phyloP scores from a whole-genome alignment of 2,113 vertebrate genomes.

The Indicator maculatus region DNA sequence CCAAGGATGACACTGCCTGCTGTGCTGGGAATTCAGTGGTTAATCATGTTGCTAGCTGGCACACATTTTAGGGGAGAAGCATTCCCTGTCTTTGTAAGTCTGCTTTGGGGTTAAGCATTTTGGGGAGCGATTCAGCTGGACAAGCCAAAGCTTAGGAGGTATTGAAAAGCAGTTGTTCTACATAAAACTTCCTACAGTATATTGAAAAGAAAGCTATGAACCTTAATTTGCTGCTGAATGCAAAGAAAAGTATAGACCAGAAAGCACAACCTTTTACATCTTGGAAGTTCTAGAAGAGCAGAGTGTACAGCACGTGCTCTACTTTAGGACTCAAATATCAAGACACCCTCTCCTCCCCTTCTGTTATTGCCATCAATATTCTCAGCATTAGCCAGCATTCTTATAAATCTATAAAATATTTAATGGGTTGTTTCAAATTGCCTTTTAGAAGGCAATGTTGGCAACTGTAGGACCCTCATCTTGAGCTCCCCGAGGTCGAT shows the following conservation, averaged over 20 bases:
- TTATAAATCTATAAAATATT: neutral
- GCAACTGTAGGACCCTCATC: neutral
- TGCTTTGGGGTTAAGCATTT: neutral
- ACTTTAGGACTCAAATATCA: neutral
- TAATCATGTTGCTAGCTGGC: neutral
- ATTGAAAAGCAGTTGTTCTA: conserved; percentile 34
- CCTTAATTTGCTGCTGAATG: conserved; percentile 23
- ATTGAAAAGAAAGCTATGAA: conserved; percentile 36
- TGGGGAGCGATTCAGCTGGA: conserved; percentile 13
- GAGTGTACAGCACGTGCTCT: neutral
- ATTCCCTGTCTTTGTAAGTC: neutral
- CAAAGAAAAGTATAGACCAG: neutral
- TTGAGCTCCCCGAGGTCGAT: neutral
- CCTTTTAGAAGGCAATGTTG: neutral
- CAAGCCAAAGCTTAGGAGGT: neutral
- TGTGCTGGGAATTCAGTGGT: conserved; percentile 1
- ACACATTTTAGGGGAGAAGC: neutral
- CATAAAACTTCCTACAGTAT: neutral
- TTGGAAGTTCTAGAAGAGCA: neutral
- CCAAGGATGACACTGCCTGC: neutral
- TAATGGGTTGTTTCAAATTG: neutral
- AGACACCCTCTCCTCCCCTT: neutral
- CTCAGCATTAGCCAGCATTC: neutral
- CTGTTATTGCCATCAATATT: neutral
- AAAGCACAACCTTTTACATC: neutral